These are phyloP conservation scores for Pedicia rivosa DNA, from an alignment of 2,888 invertebrate species.

Conservation along the genomic window DNA sequence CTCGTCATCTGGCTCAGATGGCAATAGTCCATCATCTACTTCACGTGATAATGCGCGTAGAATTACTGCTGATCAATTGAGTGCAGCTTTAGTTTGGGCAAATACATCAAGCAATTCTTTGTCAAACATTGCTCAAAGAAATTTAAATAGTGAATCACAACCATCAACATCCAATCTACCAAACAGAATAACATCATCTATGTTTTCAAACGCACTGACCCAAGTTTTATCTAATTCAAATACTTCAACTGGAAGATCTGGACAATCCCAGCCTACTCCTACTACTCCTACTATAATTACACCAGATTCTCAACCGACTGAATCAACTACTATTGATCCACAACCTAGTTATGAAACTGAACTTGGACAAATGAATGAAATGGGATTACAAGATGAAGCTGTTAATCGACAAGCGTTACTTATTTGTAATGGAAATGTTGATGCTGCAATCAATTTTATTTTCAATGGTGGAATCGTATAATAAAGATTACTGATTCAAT, in stretches of 20 bases:
- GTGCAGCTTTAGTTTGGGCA: conserved; percentile 24
- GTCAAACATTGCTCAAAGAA: conserved; percentile 27
- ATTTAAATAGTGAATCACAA: conserved; percentile 13
- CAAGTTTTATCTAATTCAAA: conserved; percentile 38
- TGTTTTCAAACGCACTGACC: conserved; percentile 63
- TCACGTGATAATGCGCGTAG: conserved; percentile 21
- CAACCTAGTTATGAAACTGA: conserved; percentile 32
- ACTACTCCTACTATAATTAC: conserved; percentile 10
- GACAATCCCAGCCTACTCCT: conserved; percentile 8
- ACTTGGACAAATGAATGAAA: conserved; percentile 70
- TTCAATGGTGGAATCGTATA: conserved; percentile 58
- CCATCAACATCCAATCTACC: conserved; percentile 1
- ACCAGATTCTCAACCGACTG: conserved; percentile 13
- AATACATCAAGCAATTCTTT: conserved; percentile 26
- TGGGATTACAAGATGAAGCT: conserved; percentile 74
- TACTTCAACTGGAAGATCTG: conserved; percentile 13
- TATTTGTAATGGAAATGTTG: conserved; percentile 64
- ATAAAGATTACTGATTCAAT: no score
- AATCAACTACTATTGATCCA: conserved; percentile 6
- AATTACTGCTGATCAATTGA: conserved; percentile 27
- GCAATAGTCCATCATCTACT: conserved; percentile 23
- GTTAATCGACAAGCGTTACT: conserved; percentile 73
- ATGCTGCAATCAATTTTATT: conserved; percentile 80
- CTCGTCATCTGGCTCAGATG: conserved; percentile 27
- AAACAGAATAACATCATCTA: conserved; percentile 50